A percentile compares a stretch with the other conserved stretches of the same genome.
Conservation (phyloP, 2,797 vertebrate genomes). For the Lagorchestes hirsutus region DNA sequence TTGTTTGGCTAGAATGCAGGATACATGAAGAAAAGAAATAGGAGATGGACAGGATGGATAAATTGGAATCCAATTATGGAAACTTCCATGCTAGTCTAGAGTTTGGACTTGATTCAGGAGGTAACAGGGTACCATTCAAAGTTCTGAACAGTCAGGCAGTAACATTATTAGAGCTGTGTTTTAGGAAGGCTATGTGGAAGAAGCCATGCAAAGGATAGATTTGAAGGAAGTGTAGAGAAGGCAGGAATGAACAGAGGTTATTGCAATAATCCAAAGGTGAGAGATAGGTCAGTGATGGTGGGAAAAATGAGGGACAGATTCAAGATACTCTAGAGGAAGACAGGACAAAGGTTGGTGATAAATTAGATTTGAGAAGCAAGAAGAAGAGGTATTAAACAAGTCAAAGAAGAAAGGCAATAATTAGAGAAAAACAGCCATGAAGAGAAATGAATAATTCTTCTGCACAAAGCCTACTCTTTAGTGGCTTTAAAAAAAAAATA, state of each 20-base stretch:
- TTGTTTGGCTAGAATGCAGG: background rate
- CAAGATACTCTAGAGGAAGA: background rate
- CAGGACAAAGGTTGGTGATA: background rate
- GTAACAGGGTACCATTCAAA: background rate
- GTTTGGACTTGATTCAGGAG: background rate
- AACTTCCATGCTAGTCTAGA: background rate
- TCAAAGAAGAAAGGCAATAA: background rate
- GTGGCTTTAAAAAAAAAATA: background rate
- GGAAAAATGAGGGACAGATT: background rate
- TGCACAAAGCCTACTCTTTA: fast-evolving
- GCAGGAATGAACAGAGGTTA: background rate
- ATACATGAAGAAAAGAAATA: background rate
- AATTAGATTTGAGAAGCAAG: background rate
- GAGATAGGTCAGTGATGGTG: background rate
- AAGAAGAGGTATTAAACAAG: background rate
- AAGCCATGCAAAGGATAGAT: background rate
- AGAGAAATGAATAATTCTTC: background rate
- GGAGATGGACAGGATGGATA: background rate
- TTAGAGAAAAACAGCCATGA: background rate
- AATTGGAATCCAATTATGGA: background rate
- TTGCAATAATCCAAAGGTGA: background rate
- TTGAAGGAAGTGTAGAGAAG: background rate
- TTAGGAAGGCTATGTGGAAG: background rate
- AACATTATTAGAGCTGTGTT: background rate
- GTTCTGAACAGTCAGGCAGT: background rate